Conservation (phyloP, 2,113 vertebrate genomes). For the Thamnophis sirtalis region DNA sequence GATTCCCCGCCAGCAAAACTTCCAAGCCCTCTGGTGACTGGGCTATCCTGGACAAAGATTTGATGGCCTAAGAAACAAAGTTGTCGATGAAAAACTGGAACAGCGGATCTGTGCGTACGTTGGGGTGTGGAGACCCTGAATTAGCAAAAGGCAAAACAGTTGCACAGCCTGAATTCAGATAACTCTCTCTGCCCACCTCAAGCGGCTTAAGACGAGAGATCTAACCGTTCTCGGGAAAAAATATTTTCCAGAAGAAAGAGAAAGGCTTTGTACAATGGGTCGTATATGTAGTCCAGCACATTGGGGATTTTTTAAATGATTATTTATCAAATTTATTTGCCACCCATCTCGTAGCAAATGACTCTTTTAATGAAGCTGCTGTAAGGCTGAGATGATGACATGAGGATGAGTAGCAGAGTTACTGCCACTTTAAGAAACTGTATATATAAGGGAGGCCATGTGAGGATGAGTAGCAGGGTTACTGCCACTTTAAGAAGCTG, state of each 20-base stretch:
- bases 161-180: neutral
- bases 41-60: constrained; percentile 78
- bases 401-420: too few relatives aligned
- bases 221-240: neutral
- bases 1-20: constrained; percentile 79
- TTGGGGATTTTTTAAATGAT: neutral
- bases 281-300: neutral
- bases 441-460: too few relatives aligned
- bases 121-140: rapidly evolving
- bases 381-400: too few relatives aligned
- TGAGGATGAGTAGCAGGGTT: too few relatives aligned
- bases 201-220: neutral
- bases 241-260: neutral
- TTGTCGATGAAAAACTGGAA: rapidly evolving
- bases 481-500: too few relatives aligned
- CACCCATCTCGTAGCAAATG: too few relatives aligned
- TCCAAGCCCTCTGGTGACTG: constrained; percentile 80
- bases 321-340: neutral
- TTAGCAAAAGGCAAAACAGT: neutral
- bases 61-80: constrained; percentile 77
- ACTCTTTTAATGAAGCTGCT: neutral
- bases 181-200: neutral
- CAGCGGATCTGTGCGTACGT: too few relatives aligned
- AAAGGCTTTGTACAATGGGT: neutral
- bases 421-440: too few relatives aligned